Evolutionary conservation across 2,797 vertebrate genomes (phyloP), one percentile per base, ranked within the genome.

Genomic region (Microchirus variegatus): DNA sequence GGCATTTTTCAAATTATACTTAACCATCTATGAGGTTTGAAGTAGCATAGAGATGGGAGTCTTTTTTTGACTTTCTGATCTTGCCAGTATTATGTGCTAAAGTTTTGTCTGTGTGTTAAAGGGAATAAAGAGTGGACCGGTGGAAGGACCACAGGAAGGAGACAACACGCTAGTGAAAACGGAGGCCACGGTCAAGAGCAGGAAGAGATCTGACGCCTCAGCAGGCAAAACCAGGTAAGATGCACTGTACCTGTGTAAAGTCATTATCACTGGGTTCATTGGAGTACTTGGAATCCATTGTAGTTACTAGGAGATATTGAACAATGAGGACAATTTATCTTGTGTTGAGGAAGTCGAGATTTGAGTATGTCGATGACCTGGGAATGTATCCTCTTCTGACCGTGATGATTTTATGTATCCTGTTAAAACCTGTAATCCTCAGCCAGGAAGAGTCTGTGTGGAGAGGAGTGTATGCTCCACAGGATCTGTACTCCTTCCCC

Each of bases 401-500:
- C 5, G 31, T 14, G 10, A 15, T 15, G 3, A 6, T 38, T 11
- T 9, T 7, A 14, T 52, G 37, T 16, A 36, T 67, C 43, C 45
- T 53, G 46, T 12, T 14, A 22, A 6, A 10, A 19, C 62, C 57
- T 83, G 17, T 72, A 10, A 35, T 47, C 83, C 64, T 53, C 80
- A 96, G 94, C 60, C 91, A 89, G 41, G 88, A 87, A 55, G 92
- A 94, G 51, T n/a, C 72, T 0, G 73, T 72, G 35, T 73, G 60
- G 11, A 91, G 87, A 46, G 95, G 96, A 0, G 84, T 99, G 3
- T 96, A 95, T 68, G 92, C 94, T 13, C 95, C 95, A 18, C 93
- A 96, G 80, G 93, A 95, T 1, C 41, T 93, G 15, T 98, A 98
- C 64, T 69, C 76, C 2, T 99, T 98, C 77, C 91, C 93, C 60